Percentiles rank a stretch among this genome's conserved stretches.
These are phyloP conservation scores for Brassicogethes aeneus DNA, from an alignment of 2,888 invertebrate genomes.

Conservation along the genomic window DNA sequence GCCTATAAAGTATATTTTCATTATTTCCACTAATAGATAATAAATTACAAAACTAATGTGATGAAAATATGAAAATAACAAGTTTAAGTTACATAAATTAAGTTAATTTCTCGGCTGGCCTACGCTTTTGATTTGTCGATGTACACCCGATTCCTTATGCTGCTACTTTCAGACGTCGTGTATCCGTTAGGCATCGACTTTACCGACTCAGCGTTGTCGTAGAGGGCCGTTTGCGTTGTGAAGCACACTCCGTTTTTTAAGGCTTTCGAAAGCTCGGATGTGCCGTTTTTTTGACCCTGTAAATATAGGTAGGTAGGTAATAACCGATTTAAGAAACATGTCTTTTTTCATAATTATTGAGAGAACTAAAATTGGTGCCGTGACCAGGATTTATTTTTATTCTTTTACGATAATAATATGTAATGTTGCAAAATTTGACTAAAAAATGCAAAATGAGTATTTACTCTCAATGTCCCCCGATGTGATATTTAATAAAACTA, in stretches of 20 bases:
- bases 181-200: slow-evolving; percentile 44
- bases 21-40: not conserved
- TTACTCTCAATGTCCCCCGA: too few relatives aligned
- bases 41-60: not conserved
- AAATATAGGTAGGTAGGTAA: too few relatives aligned
- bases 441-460: too few relatives aligned
- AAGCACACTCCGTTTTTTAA: slow-evolving; percentile 33
- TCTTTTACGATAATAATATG: too few relatives aligned
- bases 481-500: too few relatives aligned
- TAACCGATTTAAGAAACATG: too few relatives aligned
- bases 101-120: slow-evolving; percentile 5
- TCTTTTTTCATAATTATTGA: too few relatives aligned
- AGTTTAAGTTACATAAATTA: not conserved
- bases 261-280: slow-evolving; percentile 5
- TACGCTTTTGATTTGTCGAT: slow-evolving; percentile 30
- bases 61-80: not conserved
- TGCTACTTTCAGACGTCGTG: slow-evolving; percentile 38
- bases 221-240: slow-evolving; percentile 33
- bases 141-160: slow-evolving; percentile 44
- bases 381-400: too few relatives aligned
- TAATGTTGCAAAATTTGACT: too few relatives aligned
- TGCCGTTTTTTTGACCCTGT: not conserved
- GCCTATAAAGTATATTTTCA: not conserved
- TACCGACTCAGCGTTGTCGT: slow-evolving; percentile 37
- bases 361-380: too few relatives aligned